Percentiles rank a stretch among this genome's conserved stretches.
Conservation (phyloP, 2,888 invertebrate species). For the Apamea crenata region DNA sequence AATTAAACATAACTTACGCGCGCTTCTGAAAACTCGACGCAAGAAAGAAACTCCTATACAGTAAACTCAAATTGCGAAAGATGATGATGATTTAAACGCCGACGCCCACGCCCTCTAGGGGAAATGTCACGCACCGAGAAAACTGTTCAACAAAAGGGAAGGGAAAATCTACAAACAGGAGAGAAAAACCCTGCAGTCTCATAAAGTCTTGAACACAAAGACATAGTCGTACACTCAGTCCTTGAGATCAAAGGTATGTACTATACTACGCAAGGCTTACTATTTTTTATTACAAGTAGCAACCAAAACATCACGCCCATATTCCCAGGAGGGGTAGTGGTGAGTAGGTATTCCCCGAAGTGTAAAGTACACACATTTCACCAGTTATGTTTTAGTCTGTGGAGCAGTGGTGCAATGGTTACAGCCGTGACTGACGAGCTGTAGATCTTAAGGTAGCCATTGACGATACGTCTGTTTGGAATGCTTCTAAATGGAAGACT, state of each 20-base stretch:
- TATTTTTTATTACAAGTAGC: constrained; percentile 3
- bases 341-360: background rate
- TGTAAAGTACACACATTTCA: background rate
- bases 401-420: background rate
- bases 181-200: constrained; percentile 9
- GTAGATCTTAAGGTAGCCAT: too few species aligned
- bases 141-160: background rate
- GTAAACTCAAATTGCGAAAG: constrained; percentile 10
- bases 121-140: constrained; percentile 11
- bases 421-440: background rate
- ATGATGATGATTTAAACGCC: constrained; percentile 34
- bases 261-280: background rate
- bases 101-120: constrained; percentile 27
- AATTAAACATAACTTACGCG: background rate
- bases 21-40: background rate
- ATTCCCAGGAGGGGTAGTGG: background rate
- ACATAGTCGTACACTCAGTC: background rate
- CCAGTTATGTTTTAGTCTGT: background rate
- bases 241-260: constrained; percentile 12
- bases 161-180: background rate
- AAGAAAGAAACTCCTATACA: constrained; percentile 15
- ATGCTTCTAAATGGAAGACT: too few species aligned
- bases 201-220: constrained; percentile 18
- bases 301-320: background rate
- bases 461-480: too few species aligned